Evolutionary conservation across 1,140 invertebrate genomes (phyloP).

Genomic region (Dendrolimus punctatus): DNA sequence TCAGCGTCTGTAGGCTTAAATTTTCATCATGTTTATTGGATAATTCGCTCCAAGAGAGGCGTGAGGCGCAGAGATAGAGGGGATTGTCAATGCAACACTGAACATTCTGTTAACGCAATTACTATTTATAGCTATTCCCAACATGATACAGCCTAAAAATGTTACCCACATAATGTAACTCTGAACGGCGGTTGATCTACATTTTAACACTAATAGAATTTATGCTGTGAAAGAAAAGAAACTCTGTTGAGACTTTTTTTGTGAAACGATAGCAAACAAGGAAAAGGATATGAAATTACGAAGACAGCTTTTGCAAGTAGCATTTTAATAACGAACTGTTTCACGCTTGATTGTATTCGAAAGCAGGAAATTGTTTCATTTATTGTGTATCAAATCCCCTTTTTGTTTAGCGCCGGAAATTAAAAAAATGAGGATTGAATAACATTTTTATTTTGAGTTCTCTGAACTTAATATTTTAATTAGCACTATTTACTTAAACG

Average conservation of each 20-base stretch:
- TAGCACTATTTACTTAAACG: too few relatives aligned
- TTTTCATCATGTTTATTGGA: constrained; percentile 71
- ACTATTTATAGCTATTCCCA: constrained; percentile 8
- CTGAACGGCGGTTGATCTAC: too few relatives aligned
- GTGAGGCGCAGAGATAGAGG: constrained; percentile 56
- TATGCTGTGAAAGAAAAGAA: too few relatives aligned
- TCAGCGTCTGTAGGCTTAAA: constrained; percentile 63
- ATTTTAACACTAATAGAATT: too few relatives aligned
- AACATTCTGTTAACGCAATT: constrained; percentile 42
- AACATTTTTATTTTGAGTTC: too few relatives aligned
- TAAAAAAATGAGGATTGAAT: not conserved
- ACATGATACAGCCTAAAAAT: too few relatives aligned
- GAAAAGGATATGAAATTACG: constrained; percentile 7
- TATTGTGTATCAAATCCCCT: constrained; percentile 19
- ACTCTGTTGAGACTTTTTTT: not conserved
- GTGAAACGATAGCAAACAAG: constrained; percentile 3
- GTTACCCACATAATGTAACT: too few relatives aligned
- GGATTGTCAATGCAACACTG: constrained; percentile 65
- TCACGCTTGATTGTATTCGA: constrained; percentile 19
- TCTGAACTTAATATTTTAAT: too few relatives aligned
- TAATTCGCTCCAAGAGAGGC: constrained; percentile 56
- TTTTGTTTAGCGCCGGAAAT: constrained; percentile 18
- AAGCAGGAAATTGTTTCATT: constrained; percentile 24
- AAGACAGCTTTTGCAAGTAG: constrained; percentile 7
- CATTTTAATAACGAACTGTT: constrained; percentile 26